Percentiles rank a stretch among this genome's conserved stretches.
Evolutionary conservation across 2,888 invertebrate species (phyloP).

Genomic region (Drosophila kuntzei): DNA sequence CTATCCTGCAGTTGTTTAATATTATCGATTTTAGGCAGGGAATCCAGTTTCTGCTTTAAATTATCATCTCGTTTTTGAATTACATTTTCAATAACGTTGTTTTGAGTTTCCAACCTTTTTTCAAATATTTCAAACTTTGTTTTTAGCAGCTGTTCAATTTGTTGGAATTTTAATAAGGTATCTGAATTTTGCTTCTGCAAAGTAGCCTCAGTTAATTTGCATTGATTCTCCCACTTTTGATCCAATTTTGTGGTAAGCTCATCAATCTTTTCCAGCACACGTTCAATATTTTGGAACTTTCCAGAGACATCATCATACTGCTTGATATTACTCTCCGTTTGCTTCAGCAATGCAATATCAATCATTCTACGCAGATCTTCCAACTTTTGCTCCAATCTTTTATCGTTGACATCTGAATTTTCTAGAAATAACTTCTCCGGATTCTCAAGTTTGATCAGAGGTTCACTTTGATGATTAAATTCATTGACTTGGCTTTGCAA

Average conservation of each 20-base stretch:
- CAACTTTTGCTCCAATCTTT: background rate
- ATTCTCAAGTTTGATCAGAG: background rate
- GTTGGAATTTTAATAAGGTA: too few relatives aligned
- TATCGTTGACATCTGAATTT: background rate
- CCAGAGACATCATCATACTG: background rate
- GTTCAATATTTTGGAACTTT: background rate
- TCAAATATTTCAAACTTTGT: background rate
- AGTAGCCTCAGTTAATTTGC: too few relatives aligned
- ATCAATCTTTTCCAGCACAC: background rate
- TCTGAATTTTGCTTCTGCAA: background rate
- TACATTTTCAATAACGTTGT: background rate
- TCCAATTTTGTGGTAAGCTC: too few relatives aligned
- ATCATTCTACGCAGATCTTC: background rate
- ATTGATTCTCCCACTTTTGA: background rate
- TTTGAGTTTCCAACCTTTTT: background rate
- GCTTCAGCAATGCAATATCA: background rate
- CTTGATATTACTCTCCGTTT: background rate
- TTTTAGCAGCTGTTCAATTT: background rate
- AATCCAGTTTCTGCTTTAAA: background rate
- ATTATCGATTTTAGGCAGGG: background rate
- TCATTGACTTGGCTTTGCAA: constrained; percentile 6
- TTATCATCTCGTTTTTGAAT: background rate
- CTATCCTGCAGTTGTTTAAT: background rate
- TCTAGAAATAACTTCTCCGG: background rate
- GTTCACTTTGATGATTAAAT: background rate